Base-by-base conservation (phyloP, 1,140 invertebrate species). In the Temnothorax nylanderi region DNA sequence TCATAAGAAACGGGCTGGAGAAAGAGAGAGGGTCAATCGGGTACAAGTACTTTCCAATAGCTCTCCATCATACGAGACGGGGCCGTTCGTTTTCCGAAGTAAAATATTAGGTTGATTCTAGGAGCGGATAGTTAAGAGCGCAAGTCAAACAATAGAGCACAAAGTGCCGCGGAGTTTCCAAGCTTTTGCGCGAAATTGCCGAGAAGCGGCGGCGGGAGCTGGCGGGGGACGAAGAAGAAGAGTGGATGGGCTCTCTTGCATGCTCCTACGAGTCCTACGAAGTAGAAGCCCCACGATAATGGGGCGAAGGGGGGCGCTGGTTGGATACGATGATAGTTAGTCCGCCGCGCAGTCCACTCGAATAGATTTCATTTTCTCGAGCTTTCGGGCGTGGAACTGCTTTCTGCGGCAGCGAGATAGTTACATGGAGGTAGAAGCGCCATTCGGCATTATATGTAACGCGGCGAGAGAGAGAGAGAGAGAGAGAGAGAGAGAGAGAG, bases 91-190 rank as follows among this genome's bases (percentile, higher is more conserved):
- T 90, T 85, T 86, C 86, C 85, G 77, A 93, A 93, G 88, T 92
- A 93, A 93, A 93, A 93, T 93, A 91, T 88, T 91, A 93, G 89
- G 86, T 92, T 84, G 84, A 77, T 90, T 88, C 75, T 34, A 87
- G 72, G 82, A 71, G 77, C 76, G 86, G 89, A 78, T 91, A 92
- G 91, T 92, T 93, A 92, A 26, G 86, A 92, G 91, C 88, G 74
- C 88, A 93, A 93, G 89, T 93, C 90, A 93, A 93, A 93, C 90
- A 93, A 88, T 47, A 91, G 86, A 84, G 85, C 89, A 90, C 86
- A 91, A 89, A 92, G 88, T 80, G 75, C 78, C 54, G 54, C 47
- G 85, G 47, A 88, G 88, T 64, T 87, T 64, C 82, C 60, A 49
- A 71, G 78, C 87, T 77, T 90, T 80, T 74, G 64, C 51, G 62